A percentile compares a stretch with the other conserved stretches of the same genome.
phyloP scores from a whole-genome alignment of 2,797 vertebrate species.

The Mastacembelus armatus region DNA sequence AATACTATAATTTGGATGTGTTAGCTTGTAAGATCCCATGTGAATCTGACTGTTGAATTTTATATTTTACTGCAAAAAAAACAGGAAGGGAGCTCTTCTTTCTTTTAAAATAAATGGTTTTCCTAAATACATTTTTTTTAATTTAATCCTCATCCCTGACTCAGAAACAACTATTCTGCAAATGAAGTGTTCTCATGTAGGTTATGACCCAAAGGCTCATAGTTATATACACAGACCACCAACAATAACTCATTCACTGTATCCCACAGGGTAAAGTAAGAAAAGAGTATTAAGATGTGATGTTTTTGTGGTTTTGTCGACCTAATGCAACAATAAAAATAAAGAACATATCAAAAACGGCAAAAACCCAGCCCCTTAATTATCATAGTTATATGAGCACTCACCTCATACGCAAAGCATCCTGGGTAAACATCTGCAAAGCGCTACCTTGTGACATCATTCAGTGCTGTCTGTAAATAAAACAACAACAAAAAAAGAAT shows the following conservation, averaged over 20 bases:
- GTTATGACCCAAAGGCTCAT: too few relatives aligned
- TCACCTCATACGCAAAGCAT: conserved; percentile 56
- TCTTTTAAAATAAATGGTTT: neutral
- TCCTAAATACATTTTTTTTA: too few relatives aligned
- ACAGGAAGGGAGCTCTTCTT: too few relatives aligned
- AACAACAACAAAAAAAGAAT: neutral
- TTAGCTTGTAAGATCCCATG: neutral
- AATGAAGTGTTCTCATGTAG: too few relatives aligned
- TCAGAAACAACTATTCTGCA: too few relatives aligned
- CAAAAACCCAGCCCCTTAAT: neutral
- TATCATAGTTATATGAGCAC: conserved; percentile 4
- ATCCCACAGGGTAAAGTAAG: too few relatives aligned
- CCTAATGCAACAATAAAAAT: neutral
- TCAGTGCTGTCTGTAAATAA: conserved; percentile 35
- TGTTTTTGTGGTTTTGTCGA: neutral
- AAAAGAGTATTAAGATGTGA: neutral
- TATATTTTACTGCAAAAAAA: too few relatives aligned
- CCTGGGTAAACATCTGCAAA: conserved; percentile 43
- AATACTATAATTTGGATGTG: neutral
- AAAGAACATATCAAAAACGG: neutral
- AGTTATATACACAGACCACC: too few relatives aligned
- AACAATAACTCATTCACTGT: too few relatives aligned
- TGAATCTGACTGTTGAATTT: too few relatives aligned
- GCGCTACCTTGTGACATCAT: conserved; percentile 16
- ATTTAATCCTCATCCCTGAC: too few relatives aligned